Percentiles rank a stretch among this genome's conserved stretches.
These are phyloP conservation scores for Arrhopalites spinosus DNA, from an alignment of 2,888 invertebrate genomes.

Conservation along the genomic window DNA sequence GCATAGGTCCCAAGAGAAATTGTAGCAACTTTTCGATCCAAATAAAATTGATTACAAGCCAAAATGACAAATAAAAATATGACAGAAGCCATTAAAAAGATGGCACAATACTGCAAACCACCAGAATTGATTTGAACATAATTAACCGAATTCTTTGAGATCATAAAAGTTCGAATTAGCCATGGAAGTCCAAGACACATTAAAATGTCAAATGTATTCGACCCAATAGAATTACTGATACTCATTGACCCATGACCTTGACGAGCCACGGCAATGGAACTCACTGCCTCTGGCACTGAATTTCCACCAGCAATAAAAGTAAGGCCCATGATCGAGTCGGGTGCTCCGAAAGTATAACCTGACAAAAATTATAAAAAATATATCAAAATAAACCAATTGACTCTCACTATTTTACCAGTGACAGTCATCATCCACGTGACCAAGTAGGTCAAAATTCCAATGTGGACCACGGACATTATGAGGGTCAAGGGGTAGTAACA, in stretches of 20 bases:
- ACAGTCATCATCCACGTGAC: not conserved
- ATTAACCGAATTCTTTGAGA: slow-evolving; percentile 63
- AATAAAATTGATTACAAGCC: slow-evolving; percentile 70
- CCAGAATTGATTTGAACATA: slow-evolving; percentile 74
- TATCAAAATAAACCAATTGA: too few species aligned
- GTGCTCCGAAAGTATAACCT: slow-evolving; percentile 68
- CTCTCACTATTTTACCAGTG: not conserved
- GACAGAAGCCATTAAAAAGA: slow-evolving; percentile 77
- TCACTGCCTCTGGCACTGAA: slow-evolving; percentile 86
- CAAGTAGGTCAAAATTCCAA: too few species aligned
- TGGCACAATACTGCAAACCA: slow-evolving; percentile 80
- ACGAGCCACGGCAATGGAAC: slow-evolving; percentile 82
- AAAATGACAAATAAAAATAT: slow-evolving; percentile 71
- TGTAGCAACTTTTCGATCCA: slow-evolving; percentile 74
- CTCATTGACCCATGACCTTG: slow-evolving; percentile 88
- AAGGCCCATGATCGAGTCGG: slow-evolving; percentile 73
- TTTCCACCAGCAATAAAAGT: slow-evolving; percentile 88
- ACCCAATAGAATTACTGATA: slow-evolving; percentile 87
- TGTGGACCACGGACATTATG: too few species aligned
- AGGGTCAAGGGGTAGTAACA: too few species aligned
- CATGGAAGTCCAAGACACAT: slow-evolving; percentile 83
- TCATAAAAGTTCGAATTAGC: slow-evolving; percentile 72
- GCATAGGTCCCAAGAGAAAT: too few species aligned
- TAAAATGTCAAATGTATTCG: slow-evolving; percentile 88
- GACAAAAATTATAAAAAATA: too few species aligned